A percentile compares a stretch with the other conserved stretches of the same genome.
These are phyloP conservation scores for Cerastoderma edule DNA, from an alignment of 2,888 invertebrate species.

Conservation along the genomic window DNA sequence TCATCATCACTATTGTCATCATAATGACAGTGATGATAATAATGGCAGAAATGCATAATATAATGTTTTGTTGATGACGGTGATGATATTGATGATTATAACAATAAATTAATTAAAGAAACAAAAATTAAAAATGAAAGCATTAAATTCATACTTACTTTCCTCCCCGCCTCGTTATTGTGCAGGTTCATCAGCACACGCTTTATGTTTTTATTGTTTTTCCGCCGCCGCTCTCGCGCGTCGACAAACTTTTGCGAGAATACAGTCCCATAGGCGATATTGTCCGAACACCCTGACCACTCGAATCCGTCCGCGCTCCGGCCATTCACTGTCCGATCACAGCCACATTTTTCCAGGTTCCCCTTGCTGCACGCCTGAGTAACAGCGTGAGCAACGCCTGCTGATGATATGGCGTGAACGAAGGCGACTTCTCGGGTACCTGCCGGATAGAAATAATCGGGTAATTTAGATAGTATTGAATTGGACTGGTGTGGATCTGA, in stretches of 20 bases:
- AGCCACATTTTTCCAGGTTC: conserved; percentile 94
- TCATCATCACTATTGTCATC: too few species aligned
- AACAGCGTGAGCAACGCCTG: conserved; percentile 96
- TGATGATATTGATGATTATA: too few species aligned
- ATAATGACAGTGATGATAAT: too few species aligned
- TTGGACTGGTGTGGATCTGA: too few species aligned
- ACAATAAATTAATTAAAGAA: too few species aligned
- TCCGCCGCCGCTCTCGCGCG: conserved; percentile 91
- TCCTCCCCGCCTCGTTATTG: conserved; percentile 97
- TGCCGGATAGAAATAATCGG: too few species aligned
- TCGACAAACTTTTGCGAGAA: conserved; percentile 95
- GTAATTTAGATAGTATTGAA: too few species aligned
- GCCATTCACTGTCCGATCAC: conserved; percentile 91
- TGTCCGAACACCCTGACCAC: conserved; percentile 97
- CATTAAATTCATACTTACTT: conserved; percentile 90
- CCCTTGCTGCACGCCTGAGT: conserved; percentile 96
- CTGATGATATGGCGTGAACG: conserved; percentile 96
- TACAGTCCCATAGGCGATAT: conserved; percentile 88
- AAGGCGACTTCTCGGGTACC: conserved; percentile 97
- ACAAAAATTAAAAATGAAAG: too few species aligned
- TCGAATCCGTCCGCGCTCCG: conserved; percentile 90
- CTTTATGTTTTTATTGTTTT: conserved; percentile 92
- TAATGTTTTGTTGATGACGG: too few species aligned
- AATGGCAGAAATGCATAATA: too few species aligned
- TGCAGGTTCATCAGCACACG: conserved; percentile 97